phyloP scores from a whole-genome alignment of 2,113 vertebrate genomes.

The Clinocottus analis region DNA sequence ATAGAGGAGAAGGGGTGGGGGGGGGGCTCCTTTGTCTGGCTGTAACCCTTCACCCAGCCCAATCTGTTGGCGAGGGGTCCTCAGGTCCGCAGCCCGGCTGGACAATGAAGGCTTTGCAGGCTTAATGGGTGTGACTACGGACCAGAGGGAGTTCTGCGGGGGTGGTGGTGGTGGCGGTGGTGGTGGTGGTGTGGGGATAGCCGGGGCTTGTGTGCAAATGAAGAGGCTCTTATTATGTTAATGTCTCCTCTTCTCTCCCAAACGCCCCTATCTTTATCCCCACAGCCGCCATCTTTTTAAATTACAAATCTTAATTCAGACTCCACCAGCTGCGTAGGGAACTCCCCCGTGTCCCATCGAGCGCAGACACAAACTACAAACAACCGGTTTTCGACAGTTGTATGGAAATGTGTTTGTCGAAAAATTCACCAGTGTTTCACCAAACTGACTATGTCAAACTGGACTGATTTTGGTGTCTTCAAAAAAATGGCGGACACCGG shows the following conservation, averaged over 20 bases:
- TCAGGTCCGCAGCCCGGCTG: conserved; percentile 70
- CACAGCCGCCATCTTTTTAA: conserved; percentile 76
- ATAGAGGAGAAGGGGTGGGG: conserved; percentile 69
- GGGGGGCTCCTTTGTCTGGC: conserved; percentile 74
- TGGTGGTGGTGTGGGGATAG: conserved; percentile 45
- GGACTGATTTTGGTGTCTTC: background rate
- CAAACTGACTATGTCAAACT: background rate
- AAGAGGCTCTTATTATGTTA: conserved; percentile 85
- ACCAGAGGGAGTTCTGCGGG: conserved; percentile 56
- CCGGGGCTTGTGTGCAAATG: conserved; percentile 84
- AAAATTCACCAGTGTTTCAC: background rate
- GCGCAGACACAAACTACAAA: conserved; percentile 27
- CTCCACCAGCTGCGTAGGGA: conserved; percentile 61
- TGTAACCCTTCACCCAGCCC: conserved; percentile 80
- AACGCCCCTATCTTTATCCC: conserved; percentile 72
- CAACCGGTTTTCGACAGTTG: background rate
- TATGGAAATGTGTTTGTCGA: background rate
- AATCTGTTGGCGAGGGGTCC: conserved; percentile 74
- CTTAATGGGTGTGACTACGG: conserved; percentile 79
- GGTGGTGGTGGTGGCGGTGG: conserved; percentile 11
- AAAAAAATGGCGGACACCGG: background rate
- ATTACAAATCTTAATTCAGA: conserved; percentile 82
- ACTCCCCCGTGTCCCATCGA: conserved; percentile 43
- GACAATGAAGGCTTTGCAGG: conserved; percentile 81
- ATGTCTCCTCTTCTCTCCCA: conserved; percentile 66